These are phyloP conservation scores for Dicycla oo DNA, from an alignment of 2,888 invertebrate species.

Conservation along the genomic window DNA sequence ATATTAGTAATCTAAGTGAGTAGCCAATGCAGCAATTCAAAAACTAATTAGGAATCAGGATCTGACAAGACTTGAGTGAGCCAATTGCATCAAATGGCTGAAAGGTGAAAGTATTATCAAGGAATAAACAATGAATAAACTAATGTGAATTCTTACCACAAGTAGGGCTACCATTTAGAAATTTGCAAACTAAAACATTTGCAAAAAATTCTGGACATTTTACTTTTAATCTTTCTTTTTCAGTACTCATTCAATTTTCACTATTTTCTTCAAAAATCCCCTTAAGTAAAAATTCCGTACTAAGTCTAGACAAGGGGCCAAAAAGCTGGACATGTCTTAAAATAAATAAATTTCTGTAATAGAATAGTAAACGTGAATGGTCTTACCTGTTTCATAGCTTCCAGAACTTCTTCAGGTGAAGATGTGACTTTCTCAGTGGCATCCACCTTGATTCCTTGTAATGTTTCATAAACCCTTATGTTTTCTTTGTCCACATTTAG, in stretches of 20 bases:
- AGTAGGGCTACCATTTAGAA: background rate
- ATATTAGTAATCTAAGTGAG: background rate
- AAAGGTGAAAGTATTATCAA: slow-evolving; percentile 26
- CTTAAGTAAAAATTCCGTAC: background rate
- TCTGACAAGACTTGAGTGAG: background rate
- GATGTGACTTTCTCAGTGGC: slow-evolving; percentile 92
- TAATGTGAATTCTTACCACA: background rate
- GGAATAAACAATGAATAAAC: slow-evolving; percentile 8
- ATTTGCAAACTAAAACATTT: background rate
- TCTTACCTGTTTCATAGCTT: slow-evolving; percentile 87
- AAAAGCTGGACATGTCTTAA: background rate
- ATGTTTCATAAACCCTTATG: slow-evolving; percentile 92
- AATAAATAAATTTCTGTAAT: background rate
- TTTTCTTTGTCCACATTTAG: slow-evolving; percentile 91
- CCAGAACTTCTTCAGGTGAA: slow-evolving; percentile 91
- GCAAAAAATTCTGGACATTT: background rate
- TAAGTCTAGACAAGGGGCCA: no score
- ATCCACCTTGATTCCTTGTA: slow-evolving; percentile 91
- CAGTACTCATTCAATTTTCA: background rate
- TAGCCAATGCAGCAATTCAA: background rate
- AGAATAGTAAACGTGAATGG: background rate
- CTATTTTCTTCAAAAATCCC: no score
- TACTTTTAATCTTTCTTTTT: background rate
- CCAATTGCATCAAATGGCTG: slow-evolving; percentile 8
- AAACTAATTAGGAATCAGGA: slow-evolving; percentile 14